Base-by-base conservation (phyloP, 1,140 invertebrate genomes). In the Drosophila novamexicana region DNA sequence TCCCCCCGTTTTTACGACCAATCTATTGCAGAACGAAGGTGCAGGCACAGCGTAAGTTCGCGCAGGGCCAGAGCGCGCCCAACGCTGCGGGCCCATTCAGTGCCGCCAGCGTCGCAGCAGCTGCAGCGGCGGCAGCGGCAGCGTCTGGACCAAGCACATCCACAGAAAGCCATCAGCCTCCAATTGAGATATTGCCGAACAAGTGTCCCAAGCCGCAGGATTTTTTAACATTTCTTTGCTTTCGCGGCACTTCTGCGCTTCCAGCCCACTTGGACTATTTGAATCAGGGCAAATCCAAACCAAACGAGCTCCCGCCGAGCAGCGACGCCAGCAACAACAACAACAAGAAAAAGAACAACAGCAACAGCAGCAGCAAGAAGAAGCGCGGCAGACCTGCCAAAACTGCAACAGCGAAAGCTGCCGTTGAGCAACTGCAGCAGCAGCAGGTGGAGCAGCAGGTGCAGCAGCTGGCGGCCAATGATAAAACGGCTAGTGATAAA, bases 31-130 rank as follows among this genome's bases (percentile, higher is more conserved):
- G 95, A 86, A 95, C 95, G 22, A 96, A 96, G 94, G 96, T 97
- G 61, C 96, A 97, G 91, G 97, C 97, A 39, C 97, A 98, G 92
- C 94, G 97, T 72, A 98, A 98, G 93, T 98, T 98, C 94, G 97
- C 97, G 47, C 97, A 97, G 93, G 96, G 96, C 22, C 94, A 84
- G 93, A 93, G 81, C 94, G 94, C 80, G 88, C 94, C 91, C 47
- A 79, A 73, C 39, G 86, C 90, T 22, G 91, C 81, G 6, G 79
- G 70, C 16, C 63, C 79, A 10, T 84, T 80, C 42, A 83, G 77
- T 34, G 56, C 56, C 12, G 49, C 54, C 22, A 64, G 53, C 18
- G 73, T 62, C 29, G 81, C 81, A 14, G 77, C 81, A 34, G 75
- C 62, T 9, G 44, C 75, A 14, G 80, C 71, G 59, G 80, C 71